A percentile compares a stretch with the other conserved stretches of the same genome.
Evolutionary conservation across 2,113 vertebrate genomes (phyloP).

Genomic region (Triplophysa tibetana): DNA sequence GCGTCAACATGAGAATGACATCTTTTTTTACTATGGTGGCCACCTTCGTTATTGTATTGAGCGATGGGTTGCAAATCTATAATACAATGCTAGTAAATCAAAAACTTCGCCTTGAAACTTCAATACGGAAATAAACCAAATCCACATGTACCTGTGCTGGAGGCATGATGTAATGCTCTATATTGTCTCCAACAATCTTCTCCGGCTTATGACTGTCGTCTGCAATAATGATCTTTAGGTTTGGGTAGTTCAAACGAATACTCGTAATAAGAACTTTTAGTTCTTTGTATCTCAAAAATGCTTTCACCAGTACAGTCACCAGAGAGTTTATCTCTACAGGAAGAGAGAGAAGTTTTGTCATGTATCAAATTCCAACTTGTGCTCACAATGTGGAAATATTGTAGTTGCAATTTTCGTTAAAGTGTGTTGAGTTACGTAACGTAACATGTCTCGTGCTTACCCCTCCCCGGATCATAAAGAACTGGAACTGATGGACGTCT

Average conservation of each 20-base stretch:
- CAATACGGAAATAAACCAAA: background rate
- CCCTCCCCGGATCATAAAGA: conserved; percentile 68
- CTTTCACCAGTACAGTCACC: conserved; percentile 40
- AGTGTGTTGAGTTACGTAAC: background rate
- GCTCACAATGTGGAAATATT: background rate
- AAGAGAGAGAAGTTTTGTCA: background rate
- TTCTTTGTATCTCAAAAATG: conserved; percentile 46
- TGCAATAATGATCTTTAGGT: conserved; percentile 47
- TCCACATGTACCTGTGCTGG: conserved; percentile 70
- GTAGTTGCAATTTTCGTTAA: too few species aligned
- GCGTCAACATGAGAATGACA: too few species aligned
- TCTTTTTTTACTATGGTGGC: too few species aligned
- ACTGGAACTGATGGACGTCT: conserved; percentile 62
- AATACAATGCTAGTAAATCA: too few species aligned
- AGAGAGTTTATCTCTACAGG: conserved; percentile 43
- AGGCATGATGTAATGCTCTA: conserved; percentile 72
- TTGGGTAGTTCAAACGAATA: conserved; percentile 34
- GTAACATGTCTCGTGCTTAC: conserved; percentile 19
- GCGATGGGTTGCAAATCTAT: too few species aligned
- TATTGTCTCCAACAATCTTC: conserved; percentile 30
- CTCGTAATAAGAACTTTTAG: conserved; percentile 29
- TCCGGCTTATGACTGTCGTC: conserved; percentile 45
- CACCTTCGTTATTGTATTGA: too few species aligned
- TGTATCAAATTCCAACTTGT: background rate
- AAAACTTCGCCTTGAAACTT: too few species aligned